These are phyloP conservation scores for Lepisosteus oculatus DNA, from an alignment of 2,113 vertebrate species.

Conservation along the genomic window DNA sequence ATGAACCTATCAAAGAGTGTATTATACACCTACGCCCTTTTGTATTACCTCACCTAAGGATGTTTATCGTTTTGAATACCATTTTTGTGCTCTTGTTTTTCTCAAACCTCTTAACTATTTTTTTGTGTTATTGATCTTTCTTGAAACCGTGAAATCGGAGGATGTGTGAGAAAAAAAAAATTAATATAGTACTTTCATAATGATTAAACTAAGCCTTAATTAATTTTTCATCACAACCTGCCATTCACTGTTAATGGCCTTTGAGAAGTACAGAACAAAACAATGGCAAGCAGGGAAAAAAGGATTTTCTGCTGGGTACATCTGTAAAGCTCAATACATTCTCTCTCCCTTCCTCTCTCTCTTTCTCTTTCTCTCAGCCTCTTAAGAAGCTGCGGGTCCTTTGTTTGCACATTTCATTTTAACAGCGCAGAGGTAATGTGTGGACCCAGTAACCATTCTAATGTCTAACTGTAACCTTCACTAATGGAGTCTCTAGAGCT, in stretches of 20 bases:
- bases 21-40: constrained; percentile 2
- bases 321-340: constrained; percentile 63
- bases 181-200: constrained; percentile 90
- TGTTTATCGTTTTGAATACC: constrained; percentile 32
- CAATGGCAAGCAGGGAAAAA: constrained; percentile 78
- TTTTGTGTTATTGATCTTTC: constrained; percentile 29
- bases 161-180: constrained; percentile 54
- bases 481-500: constrained; percentile 65
- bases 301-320: constrained; percentile 73
- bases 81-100: constrained; percentile 41
- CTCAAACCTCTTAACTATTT: constrained; percentile 57
- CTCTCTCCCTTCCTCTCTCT: constrained; percentile 45
- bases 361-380: constrained; percentile 43
- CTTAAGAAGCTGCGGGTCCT: constrained; percentile 63
- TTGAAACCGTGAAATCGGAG: constrained; percentile 7
- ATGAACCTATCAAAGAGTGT: not conserved
- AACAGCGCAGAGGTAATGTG: constrained; percentile 64
- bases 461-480: constrained; percentile 59
- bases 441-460: constrained; percentile 55
- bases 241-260: constrained; percentile 95
- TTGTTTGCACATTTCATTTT: constrained; percentile 69
- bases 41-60: not conserved
- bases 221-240: constrained; percentile 98
- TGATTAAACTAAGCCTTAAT: constrained; percentile 92
- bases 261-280: constrained; percentile 86